Evolutionary conservation across 2,888 invertebrate species (phyloP).

Genomic region (Tridacna gigas): DNA sequence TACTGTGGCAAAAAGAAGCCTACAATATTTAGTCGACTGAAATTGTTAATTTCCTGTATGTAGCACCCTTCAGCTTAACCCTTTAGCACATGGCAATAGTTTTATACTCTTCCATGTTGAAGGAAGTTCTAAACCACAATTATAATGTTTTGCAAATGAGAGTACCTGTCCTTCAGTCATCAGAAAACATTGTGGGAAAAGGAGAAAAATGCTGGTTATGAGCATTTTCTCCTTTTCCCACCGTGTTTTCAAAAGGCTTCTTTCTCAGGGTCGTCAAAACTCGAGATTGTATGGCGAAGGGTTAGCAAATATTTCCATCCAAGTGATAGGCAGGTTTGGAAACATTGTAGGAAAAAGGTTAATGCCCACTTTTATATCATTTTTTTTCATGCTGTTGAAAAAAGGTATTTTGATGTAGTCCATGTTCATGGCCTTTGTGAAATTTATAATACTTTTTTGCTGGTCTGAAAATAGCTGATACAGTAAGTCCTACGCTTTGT

Average conservation of each 20-base stretch:
- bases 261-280: background rate
- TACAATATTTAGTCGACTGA: too few species aligned
- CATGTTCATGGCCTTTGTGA: background rate
- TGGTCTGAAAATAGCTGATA: too few species aligned
- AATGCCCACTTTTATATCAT: too few species aligned
- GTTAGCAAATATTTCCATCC: background rate
- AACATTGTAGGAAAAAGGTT: background rate
- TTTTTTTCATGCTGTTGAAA: background rate
- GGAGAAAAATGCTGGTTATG: background rate
- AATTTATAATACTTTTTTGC: too few species aligned
- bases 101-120: too few species aligned
- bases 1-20: too few species aligned
- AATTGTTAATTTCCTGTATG: too few species aligned
- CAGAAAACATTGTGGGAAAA: background rate
- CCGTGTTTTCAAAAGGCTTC: background rate
- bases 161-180: too few species aligned
- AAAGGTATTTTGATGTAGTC: background rate
- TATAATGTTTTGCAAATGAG: too few species aligned
- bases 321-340: background rate
- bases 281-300: background rate
- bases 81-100: too few species aligned
- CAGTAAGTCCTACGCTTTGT: background rate
- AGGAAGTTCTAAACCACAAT: too few species aligned
- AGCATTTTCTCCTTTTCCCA: background rate
- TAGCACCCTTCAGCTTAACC: too few species aligned